Evolutionary conservation across 2,888 invertebrate species (phyloP).

Genomic region (Adelognathus sp.): DNA sequence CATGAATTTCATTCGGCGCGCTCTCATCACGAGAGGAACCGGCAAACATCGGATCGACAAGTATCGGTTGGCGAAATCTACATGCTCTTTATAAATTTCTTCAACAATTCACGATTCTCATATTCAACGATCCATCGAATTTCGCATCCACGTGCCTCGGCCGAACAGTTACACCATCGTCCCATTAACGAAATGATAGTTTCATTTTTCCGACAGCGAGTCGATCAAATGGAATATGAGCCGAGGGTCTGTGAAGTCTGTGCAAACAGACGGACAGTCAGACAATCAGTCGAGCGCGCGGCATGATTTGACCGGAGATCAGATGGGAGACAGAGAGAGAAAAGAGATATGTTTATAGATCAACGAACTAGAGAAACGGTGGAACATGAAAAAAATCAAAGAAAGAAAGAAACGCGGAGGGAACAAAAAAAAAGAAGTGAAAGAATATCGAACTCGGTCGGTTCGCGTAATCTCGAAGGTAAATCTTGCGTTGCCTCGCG

Average conservation of each 20-base stretch:
- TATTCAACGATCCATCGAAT: conserved; percentile 7
- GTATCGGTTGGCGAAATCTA: conserved; percentile 34
- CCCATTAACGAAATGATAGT: background rate
- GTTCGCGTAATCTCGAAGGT: conserved; percentile 73
- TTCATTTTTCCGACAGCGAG: background rate
- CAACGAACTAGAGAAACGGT: conserved; percentile 50
- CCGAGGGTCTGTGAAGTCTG: background rate
- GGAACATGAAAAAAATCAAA: conserved; percentile 25
- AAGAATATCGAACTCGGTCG: conserved; percentile 40
- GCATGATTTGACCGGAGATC: conserved; percentile 24
- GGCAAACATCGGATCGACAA: conserved; percentile 12
- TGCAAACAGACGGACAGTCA: conserved; percentile 18
- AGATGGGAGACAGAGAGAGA: conserved; percentile 4
- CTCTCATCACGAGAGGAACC: conserved; percentile 44
- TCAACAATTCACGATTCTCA: background rate
- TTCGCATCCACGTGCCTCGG: too few species aligned
- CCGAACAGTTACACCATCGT: background rate
- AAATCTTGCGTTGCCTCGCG: conserved; percentile 71
- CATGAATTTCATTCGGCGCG: conserved; percentile 32
- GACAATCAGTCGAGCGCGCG: conserved; percentile 20
- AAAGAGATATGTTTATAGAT: conserved; percentile 22
- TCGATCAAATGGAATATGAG: conserved; percentile 26
- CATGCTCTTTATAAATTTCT: conserved; percentile 24
- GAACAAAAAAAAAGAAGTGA: conserved; percentile 33
- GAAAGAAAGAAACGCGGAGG: conserved; percentile 21